These are phyloP conservation scores for Megastigmus dorsalis DNA, from an alignment of 2,888 invertebrate species.

Conservation along the genomic window DNA sequence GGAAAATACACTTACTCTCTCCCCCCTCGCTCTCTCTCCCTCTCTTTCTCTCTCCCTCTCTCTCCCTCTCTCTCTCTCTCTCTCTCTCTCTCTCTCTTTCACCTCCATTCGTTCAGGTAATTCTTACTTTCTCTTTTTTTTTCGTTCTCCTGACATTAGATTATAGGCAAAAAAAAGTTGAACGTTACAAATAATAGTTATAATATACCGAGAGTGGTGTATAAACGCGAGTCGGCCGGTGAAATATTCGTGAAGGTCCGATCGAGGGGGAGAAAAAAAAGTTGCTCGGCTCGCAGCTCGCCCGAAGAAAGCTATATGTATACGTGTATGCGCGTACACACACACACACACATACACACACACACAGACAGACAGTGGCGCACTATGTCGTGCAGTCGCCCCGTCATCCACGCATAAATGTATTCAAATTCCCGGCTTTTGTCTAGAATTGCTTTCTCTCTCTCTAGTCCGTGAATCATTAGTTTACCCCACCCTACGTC, in stretches of 20 bases:
- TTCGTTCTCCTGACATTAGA: conserved; percentile 33
- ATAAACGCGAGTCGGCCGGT: conserved; percentile 20
- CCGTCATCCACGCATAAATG: conserved; percentile 51
- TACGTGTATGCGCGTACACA: too few relatives aligned
- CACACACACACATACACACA: too few relatives aligned
- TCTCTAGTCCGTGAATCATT: conserved; percentile 65
- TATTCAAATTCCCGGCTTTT: conserved; percentile 58
- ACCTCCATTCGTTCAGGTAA: too few relatives aligned
- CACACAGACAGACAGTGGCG: too few relatives aligned
- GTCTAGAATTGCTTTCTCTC: conserved; percentile 57
- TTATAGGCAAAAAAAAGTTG: conserved; percentile 52
- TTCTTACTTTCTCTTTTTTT: conserved; percentile 43
- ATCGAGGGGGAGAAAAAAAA: conserved; percentile 44
- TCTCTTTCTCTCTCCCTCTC: too few relatives aligned
- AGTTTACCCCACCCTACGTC: conserved; percentile 47
- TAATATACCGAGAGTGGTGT: conserved; percentile 29
- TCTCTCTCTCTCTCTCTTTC: too few relatives aligned
- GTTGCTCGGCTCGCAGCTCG: conserved; percentile 24
- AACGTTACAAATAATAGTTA: conserved; percentile 53
- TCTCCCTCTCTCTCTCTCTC: too few relatives aligned
- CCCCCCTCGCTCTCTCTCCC: conserved; percentile 20
- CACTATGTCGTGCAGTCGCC: conserved; percentile 31
- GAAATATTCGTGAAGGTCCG: conserved; percentile 49
- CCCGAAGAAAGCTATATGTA: conserved; percentile 43
- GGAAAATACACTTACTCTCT: background rate